Percentiles rank a stretch among this genome's conserved stretches.
Evolutionary conservation across 2,113 vertebrate species (phyloP).

Genomic region (Phaethornis superciliosus): DNA sequence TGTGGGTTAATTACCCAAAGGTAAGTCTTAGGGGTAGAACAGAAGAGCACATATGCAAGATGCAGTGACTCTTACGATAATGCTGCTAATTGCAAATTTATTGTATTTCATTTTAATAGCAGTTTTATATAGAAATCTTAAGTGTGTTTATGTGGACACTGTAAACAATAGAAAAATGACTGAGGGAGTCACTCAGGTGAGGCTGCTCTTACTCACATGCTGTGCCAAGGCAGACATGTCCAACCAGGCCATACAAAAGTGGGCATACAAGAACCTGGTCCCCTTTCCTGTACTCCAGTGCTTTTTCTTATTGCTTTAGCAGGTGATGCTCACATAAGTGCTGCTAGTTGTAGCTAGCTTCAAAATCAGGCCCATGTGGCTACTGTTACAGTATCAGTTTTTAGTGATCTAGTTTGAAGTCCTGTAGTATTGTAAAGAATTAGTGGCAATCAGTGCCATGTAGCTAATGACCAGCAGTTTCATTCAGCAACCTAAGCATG

Average conservation of each 20-base stretch:
- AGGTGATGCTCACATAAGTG: background rate
- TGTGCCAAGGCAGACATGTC: background rate
- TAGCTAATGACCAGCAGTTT: background rate
- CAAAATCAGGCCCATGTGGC: background rate
- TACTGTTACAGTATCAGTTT: background rate
- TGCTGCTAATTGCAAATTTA: background rate
- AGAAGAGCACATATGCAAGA: fast-evolving
- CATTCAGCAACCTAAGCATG: background rate
- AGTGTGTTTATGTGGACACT: background rate
- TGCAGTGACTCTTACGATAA: background rate
- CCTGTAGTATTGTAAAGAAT: background rate
- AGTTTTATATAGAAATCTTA: background rate
- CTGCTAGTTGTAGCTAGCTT: background rate
- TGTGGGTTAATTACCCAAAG: background rate
- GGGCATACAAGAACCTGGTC: fast-evolving
- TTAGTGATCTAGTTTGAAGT: background rate
- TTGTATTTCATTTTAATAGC: background rate
- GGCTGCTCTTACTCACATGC: background rate
- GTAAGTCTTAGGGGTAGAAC: background rate
- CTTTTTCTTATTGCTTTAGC: background rate
- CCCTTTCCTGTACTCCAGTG: background rate
- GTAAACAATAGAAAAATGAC: background rate
- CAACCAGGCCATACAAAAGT: fast-evolving
- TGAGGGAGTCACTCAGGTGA: background rate
- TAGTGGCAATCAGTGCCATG: fast-evolving